Base-by-base conservation (phyloP, 2,113 vertebrate species). In the Carassius carassius region DNA sequence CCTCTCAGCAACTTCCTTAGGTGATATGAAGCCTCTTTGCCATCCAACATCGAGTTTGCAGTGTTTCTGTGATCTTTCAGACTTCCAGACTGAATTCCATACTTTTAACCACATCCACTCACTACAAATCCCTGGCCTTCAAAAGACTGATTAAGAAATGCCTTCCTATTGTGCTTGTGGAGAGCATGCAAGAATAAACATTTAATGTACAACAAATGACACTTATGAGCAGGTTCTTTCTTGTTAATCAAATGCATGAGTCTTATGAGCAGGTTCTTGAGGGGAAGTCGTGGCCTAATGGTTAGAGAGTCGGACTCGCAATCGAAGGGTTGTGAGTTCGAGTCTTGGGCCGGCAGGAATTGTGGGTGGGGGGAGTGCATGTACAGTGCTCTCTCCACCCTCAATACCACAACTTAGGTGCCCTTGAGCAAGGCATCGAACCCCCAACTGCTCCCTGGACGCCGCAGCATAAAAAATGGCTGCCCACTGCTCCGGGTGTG, bases 1-100 rank as follows among this genome's bases (percentile, higher is more conserved):
- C 63, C 80, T 54, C 80, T 82, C 81, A 82, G 81, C 81, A 82
- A 82, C 81, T 72, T 82, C 51, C 65, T 58, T 3, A 13, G 51
- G 67, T 70, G 25, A 81, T 70, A 81, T 70, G 79, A 81, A 70
- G 79, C 14, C 47, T 81, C 23, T 25, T 47, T 32, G 23, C 63
- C 16, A 69, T 69, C 41, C 23, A 14, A 72, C 32, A 72, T 82
- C 56, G 67, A 25, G 81, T 72, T 82, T 82, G 51, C 67, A 67
- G 41, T 23, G 25, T 56, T 82, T 72, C 65, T 23, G 51, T 70
- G 51, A 41, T 54, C 47, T 69, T n/a, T n/a, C n/a, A n/a, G n/a
- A n/a, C 23, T 6, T 4, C 12, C n/a, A 23, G 21, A 47, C 12
- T 7, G 2, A 9, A 49, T 29, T 9, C 74, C 44, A 76, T 32